Base-by-base conservation (phyloP, 1,140 invertebrate genomes). In the Diachasma alloeum region DNA sequence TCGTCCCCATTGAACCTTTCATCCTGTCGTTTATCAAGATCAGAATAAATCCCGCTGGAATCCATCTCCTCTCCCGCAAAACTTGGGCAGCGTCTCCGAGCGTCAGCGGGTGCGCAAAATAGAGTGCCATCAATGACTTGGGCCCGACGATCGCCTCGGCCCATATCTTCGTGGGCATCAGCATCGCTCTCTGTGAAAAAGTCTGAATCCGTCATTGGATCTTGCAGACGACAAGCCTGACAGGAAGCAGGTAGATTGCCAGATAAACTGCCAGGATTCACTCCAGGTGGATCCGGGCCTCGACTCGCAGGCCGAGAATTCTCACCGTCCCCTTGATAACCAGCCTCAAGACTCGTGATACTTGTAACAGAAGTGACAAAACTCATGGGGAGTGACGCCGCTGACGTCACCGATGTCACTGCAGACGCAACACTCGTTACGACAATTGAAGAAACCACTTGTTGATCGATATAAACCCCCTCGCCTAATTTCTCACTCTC, bases 161-260 rank as follows among this genome's bases (percentile, higher is more conserved):
- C 93, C 88, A 86, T 93, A 24, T 96, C 94, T 76, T 96, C 94
- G 85, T 94, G 92, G 1, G 92, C 93, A 85, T 96, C 95, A 0
- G 94, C 94, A 88, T 96, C 95, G 81, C 94, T 95, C 89, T 96
- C 95, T 6, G 95, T 96, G 83, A 96, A 96, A 85, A 96, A 96
- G 85, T 96, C 95, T 0, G 95, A 96, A 87, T 96, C 95, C 0
- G 95, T 96, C 95, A 96, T 96, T 0, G 95, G 94, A 88, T 96
- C 95, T 74, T 92, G 92, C 17, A 76, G 13, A 39, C 93, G 90
- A 68, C 85, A 84, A 0, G 81, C 0, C 80, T 93, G 83, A 81
- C 89, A 70, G 76, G 75, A 81, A 59, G 84, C 81, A 76, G 80
- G 87, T 37, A 81, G 80, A 56, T 84, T 86, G 11, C 78, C 74